A percentile compares a stretch with the other conserved stretches of the same genome.
These are phyloP conservation scores for Tangara arthus DNA, from an alignment of 2,797 vertebrate genomes.

Conservation along the genomic window DNA sequence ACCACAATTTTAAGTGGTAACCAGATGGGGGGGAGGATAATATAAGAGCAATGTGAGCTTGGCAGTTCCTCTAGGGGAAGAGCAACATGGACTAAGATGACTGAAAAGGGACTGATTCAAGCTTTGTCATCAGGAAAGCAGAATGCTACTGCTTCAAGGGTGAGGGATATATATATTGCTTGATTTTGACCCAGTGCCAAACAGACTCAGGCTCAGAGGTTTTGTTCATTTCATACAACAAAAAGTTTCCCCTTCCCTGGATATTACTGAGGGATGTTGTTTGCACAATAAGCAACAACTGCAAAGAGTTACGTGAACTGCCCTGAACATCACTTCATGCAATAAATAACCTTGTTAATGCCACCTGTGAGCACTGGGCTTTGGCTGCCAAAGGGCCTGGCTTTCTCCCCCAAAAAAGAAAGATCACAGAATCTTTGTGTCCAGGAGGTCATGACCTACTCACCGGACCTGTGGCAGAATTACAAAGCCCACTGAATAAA, in stretches of 20 bases:
- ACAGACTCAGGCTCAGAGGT: neutral
- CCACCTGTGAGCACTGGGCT: neutral
- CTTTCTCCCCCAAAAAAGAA: neutral
- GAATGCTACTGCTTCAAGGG: neutral
- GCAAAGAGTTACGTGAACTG: fast-evolving
- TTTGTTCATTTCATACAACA: neutral
- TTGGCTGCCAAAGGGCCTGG: neutral
- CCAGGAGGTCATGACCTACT: too few species aligned
- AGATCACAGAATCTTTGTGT: neutral
- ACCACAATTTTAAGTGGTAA: neutral
- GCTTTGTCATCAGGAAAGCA: neutral
- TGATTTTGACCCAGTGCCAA: neutral
- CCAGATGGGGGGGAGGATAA: neutral
- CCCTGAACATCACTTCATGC: fast-evolving
- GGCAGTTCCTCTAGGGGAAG: neutral
- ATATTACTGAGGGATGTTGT: neutral
- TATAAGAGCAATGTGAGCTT: neutral
- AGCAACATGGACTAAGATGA: fast-evolving
- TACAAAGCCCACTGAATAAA: neutral
- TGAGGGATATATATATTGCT: neutral
- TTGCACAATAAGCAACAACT: neutral
- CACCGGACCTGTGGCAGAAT: too few species aligned
- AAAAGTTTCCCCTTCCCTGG: neutral
- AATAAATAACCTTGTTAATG: neutral
- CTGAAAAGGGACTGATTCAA: neutral